Evolutionary conservation across 2,888 invertebrate genomes (phyloP).

Genomic region (Smittia aterrima): DNA sequence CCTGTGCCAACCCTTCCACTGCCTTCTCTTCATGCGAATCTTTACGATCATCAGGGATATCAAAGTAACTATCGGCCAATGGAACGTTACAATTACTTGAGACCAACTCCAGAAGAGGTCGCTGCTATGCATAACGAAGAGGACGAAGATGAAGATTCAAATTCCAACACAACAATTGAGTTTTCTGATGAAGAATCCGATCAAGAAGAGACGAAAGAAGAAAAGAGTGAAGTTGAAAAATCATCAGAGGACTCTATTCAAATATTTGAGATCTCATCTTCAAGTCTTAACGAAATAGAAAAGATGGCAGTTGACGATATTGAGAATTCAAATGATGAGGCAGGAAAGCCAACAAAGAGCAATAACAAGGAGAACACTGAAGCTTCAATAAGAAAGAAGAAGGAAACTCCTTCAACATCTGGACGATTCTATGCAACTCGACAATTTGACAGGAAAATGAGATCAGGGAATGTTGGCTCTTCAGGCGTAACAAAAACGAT

Average conservation of each 20-base stretch:
- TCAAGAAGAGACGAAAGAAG: neutral
- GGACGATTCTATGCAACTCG: conserved; percentile 21
- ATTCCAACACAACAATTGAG: neutral
- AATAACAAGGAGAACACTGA: conserved; percentile 11
- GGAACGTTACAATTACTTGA: conserved; percentile 14
- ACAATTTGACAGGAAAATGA: conserved; percentile 1
- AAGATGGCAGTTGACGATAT: neutral
- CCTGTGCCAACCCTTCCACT: neutral
- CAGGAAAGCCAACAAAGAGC: neutral
- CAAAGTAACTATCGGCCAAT: conserved; percentile 1
- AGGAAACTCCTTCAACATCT: neutral
- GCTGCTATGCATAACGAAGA: conserved; percentile 15
- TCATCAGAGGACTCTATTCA: conserved; percentile 57
- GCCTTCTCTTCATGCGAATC: neutral
- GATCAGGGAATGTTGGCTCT: neutral
- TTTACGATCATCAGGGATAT: conserved; percentile 11
- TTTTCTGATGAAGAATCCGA: conserved; percentile 18
- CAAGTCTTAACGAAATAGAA: conserved; percentile 54
- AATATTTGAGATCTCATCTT: conserved; percentile 67
- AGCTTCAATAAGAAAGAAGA: neutral
- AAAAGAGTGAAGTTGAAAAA: conserved; percentile 44
- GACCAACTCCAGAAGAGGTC: conserved; percentile 20
- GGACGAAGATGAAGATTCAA: neutral
- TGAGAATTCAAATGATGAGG: neutral
- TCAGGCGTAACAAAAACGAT: conserved; percentile 4